Base-by-base conservation (phyloP, 2,888 invertebrate species). In the Meiosimyza platycephala region DNA sequence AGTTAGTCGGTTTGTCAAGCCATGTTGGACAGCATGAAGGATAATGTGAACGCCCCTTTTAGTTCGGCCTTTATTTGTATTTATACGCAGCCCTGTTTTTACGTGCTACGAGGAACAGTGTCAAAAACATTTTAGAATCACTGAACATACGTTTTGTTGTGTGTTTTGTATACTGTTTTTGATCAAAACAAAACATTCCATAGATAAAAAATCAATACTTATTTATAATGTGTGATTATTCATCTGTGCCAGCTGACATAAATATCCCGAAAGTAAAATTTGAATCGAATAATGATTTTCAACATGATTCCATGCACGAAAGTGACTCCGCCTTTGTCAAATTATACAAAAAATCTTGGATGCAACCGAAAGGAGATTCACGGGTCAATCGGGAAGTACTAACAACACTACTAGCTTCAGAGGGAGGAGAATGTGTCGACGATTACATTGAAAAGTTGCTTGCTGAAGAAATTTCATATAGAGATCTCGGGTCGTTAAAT, bases 401-500 rank as follows among this genome's bases (percentile, higher is more conserved):
- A 0, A 76, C 68, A 13, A 77, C 80, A 0, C 72, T 85, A 22
- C 69, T 85, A 15, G 63, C 70, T 12, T 47, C 76, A 1, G 57
- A 76, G 48, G 76, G 77, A 12, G 74, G 74, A 12, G 77, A 77
- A 57, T 72, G 40, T 28, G 62, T 68, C 2, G 72, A 69, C n/a
- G 76, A 76, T 22, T 75, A 69, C 50, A 78, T 78, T 15, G 80
- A 84, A 3, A 83, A 83, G 6, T 71, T 86, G 15, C 57, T 84
- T 9, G 76, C 78, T 3, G 83, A 83, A 54, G 79, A 83, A 12
- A 80, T 87, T 6, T 76, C 76, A n/a, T 84, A 82, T 65, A 78
- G 80, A 0, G 86, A 87, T 74, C 77, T 87, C 72, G 79, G 80
- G 0, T 83, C 85, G 0, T 74, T 87, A 3, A 81, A 80, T 3